Base-by-base conservation (phyloP, 2,797 vertebrate genomes). In the Coranthus polyacanthus region DNA sequence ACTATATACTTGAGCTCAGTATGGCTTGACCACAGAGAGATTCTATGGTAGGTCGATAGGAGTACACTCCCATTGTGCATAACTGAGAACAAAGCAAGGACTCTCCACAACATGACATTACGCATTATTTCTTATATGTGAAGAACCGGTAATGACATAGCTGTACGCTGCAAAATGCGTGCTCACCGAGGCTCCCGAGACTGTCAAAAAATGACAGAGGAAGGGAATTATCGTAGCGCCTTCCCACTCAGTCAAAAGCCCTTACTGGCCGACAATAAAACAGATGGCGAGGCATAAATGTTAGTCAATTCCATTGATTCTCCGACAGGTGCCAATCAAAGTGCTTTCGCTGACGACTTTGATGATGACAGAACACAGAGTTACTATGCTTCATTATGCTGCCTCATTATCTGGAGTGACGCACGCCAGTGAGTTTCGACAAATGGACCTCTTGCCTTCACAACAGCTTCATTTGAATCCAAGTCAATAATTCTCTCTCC, bases 251-350 rank as follows among this genome's bases (percentile, higher is more conserved):
- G 63, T 84, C 49, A 54, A 49, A 57, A 43, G 6, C 20, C 38
- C 46, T 57, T 29, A 45, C 62, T 29, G 59, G 46, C 32, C 38
- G 29, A 79, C 75, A 75, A 80, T 68, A 64, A 80, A 86, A 77
- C 84, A 88, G 82, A 91, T 81, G 85, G 84, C 8, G 36, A 52
- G 49, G 70, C 69, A 84, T 61, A 69, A 75, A 82, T 74, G 72
- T 68, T 68, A 62, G 59, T 78, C 72, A 60, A 54, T 79, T 29
- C 77, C 83, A 88, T 75, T 87, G 86, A 92, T 84, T 90, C 26
- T 2, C 53, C 39, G 84, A 90, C 86, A 88, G 86, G 75, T 92
- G 88, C 88, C 91, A 88, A 82, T 92, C 90, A 91, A 78, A 84
- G 55, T 15, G 42, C 63, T n/a, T 72, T 55, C 29, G 39, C 72